Conservation (phyloP, 2,888 invertebrate species). For the Syrista parreyssii region DNA sequence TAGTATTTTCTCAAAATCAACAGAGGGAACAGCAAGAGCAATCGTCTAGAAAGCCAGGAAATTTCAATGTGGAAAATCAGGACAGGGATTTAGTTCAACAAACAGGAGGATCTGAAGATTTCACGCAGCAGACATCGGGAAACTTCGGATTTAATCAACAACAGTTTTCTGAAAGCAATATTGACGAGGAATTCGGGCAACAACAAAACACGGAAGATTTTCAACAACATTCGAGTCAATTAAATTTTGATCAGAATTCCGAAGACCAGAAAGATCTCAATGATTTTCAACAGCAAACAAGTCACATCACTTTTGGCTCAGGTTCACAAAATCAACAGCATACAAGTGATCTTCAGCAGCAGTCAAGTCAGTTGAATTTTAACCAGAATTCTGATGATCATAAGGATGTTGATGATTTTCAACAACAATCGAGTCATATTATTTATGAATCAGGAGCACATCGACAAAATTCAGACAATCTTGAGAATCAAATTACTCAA, state of each 20-base stretch:
- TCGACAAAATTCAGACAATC: neutral
- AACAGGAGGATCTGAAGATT: slow-evolving; percentile 28
- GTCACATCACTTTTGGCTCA: neutral
- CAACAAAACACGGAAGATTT: slow-evolving; percentile 39
- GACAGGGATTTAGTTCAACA: no score
- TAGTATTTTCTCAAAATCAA: neutral
- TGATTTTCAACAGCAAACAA: slow-evolving; percentile 20
- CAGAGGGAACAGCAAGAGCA: no score
- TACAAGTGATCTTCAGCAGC: slow-evolving; percentile 3
- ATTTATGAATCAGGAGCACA: neutral
- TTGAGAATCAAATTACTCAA: neutral
- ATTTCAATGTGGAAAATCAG: no score
- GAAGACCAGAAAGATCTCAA: neutral
- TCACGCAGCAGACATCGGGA: slow-evolving; percentile 29
- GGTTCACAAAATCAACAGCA: slow-evolving; percentile 16
- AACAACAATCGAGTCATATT: neutral
- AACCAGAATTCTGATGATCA: neutral
- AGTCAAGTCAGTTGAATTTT: slow-evolving; percentile 1
- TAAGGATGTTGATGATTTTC: neutral
- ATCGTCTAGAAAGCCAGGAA: no score
- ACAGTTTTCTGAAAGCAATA: neutral
- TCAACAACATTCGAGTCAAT: slow-evolving; percentile 31
- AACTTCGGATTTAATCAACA: slow-evolving; percentile 24
- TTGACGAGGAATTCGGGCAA: slow-evolving; percentile 12
- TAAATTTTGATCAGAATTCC: neutral